Percentiles rank a stretch among this genome's conserved stretches.
Evolutionary conservation across 1,140 invertebrate species (phyloP).

Genomic region (Neuroterus valhalla): DNA sequence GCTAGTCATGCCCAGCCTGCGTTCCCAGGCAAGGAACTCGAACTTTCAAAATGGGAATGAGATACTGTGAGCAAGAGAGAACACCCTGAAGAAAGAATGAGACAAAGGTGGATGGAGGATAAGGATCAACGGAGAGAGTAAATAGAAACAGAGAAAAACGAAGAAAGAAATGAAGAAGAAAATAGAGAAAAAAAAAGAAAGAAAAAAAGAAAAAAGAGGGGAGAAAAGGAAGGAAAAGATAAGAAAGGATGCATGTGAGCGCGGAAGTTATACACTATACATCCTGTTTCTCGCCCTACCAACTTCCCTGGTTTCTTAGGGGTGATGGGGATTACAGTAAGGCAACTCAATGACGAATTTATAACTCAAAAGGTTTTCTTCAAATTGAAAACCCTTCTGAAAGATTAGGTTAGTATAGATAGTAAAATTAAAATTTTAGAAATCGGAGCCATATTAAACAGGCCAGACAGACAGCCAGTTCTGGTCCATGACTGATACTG

Average conservation of each 20-base stretch:
- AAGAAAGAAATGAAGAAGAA: conserved; percentile 31
- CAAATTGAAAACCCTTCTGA: too few relatives aligned
- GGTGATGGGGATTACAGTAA: background rate
- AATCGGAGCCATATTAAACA: too few relatives aligned
- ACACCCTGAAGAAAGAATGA: conserved; percentile 28
- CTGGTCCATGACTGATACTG: too few relatives aligned
- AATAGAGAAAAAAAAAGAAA: conserved; percentile 38
- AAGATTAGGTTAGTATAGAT: too few relatives aligned
- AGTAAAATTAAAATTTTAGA: too few relatives aligned
- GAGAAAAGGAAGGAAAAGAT: conserved; percentile 36
- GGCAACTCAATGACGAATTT: background rate
- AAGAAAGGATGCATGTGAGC: conserved; percentile 39
- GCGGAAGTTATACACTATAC: conserved; percentile 6
- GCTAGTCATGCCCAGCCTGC: conserved; percentile 62
- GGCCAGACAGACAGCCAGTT: too few relatives aligned
- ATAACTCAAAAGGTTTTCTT: too few relatives aligned
- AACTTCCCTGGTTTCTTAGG: background rate
- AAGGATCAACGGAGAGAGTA: conserved; percentile 31
- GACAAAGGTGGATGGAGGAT: conserved; percentile 45
- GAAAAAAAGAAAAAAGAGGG: background rate
- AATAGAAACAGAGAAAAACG: conserved; percentile 36
- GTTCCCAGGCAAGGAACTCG: conserved; percentile 65
- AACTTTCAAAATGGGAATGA: conserved; percentile 50
- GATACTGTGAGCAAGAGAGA: conserved; percentile 38
- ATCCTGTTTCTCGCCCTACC: background rate